Conservation (phyloP, 2,113 vertebrate species). For the Paedocypris sp. region DNA sequence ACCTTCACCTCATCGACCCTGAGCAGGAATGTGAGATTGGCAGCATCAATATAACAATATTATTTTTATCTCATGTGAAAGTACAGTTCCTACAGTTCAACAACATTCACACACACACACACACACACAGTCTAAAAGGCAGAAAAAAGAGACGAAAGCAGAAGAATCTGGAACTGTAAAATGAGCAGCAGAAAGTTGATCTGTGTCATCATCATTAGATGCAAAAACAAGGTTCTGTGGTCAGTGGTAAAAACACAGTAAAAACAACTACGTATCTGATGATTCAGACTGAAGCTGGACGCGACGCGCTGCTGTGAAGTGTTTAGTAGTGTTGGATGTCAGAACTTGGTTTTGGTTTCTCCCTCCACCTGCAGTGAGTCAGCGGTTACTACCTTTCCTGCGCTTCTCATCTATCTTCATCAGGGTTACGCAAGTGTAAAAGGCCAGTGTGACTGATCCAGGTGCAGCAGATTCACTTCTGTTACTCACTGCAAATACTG, state of each 20-base stretch:
- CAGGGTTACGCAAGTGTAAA: slow-evolving; percentile 19
- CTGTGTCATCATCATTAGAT: background rate
- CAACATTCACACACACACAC: background rate
- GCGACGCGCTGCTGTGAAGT: too few species aligned
- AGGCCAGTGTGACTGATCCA: slow-evolving; percentile 16
- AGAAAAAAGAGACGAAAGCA: background rate
- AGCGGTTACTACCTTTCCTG: slow-evolving; percentile 7
- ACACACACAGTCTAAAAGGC: too few species aligned
- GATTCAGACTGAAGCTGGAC: too few species aligned
- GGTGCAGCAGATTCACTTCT: slow-evolving; percentile 30
- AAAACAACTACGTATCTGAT: too few species aligned
- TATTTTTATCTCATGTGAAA: background rate
- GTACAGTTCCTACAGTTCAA: background rate
- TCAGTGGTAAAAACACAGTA: too few species aligned
- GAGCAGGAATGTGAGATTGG: background rate
- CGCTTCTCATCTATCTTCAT: slow-evolving; percentile 11
- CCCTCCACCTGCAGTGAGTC: slow-evolving; percentile 19
- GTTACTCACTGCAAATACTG: too few species aligned
- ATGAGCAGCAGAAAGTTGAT: background rate
- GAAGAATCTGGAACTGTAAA: background rate
- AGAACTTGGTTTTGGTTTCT: background rate
- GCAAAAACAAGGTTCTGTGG: background rate
- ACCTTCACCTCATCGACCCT: background rate
- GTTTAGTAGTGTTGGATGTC: background rate
- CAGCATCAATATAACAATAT: slow-evolving; percentile 3